Percentiles rank a stretch among this genome's conserved stretches.
These are phyloP conservation scores for Hystrix cristata DNA, from an alignment of 2,113 vertebrate genomes.

Conservation along the genomic window DNA sequence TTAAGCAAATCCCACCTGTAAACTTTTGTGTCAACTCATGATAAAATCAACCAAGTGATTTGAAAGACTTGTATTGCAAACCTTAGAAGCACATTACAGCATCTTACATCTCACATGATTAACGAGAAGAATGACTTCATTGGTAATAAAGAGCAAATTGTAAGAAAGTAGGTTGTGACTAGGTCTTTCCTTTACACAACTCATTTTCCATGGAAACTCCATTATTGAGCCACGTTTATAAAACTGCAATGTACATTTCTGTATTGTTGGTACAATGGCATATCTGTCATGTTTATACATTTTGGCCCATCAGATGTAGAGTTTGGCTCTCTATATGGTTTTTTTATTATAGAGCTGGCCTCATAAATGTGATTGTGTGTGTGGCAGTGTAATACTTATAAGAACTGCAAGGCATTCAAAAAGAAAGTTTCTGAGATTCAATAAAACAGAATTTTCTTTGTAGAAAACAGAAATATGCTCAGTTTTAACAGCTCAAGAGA, in stretches of 20 bases:
- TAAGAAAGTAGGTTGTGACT: conserved; percentile 36
- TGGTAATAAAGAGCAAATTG: conserved; percentile 68
- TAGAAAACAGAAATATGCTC: conserved; percentile 65
- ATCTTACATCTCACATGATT: conserved; percentile 52
- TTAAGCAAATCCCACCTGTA: conserved; percentile 43
- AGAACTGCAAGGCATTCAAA: conserved; percentile 67
- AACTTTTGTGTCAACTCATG: conserved; percentile 42
- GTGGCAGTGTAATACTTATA: conserved; percentile 32
- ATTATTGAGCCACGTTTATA: conserved; percentile 38
- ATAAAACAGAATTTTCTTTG: conserved; percentile 53
- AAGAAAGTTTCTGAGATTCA: conserved; percentile 73
- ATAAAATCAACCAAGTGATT: conserved; percentile 55
- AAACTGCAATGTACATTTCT: neutral
- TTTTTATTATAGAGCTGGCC: conserved; percentile 57
- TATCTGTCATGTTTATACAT: conserved; percentile 55
- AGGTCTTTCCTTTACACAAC: conserved; percentile 58
- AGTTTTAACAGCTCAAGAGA: conserved; percentile 57
- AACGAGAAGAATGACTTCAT: conserved; percentile 67
- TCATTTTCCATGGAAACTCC: conserved; percentile 16
- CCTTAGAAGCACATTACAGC: conserved; percentile 56
- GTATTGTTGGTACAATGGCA: neutral
- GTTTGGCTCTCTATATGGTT: conserved; percentile 36
- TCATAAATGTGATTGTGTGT: conserved; percentile 66
- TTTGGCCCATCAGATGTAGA: conserved; percentile 42
- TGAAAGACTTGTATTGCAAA: conserved; percentile 65